Conservation (phyloP, 2,113 vertebrate genomes). For the Poecilia latipinna region DNA sequence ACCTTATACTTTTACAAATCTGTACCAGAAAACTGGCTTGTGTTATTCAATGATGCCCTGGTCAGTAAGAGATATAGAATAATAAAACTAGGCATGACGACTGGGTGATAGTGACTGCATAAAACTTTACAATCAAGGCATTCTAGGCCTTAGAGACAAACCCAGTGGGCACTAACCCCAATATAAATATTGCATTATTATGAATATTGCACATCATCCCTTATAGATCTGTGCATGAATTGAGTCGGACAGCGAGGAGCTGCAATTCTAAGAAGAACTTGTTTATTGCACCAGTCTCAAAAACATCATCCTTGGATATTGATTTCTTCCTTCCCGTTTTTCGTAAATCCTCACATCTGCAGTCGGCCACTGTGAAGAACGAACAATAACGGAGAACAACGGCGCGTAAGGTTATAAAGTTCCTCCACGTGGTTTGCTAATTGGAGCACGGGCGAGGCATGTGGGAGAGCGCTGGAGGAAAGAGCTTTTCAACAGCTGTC, state of each 20-base stretch:
- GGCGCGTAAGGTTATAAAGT: constrained; percentile 2
- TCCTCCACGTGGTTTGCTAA: neutral
- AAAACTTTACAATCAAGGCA: neutral
- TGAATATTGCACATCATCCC: neutral
- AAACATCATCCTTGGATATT: neutral
- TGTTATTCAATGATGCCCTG: neutral
- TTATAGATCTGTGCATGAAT: neutral
- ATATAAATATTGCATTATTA: neutral
- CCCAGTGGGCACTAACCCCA: neutral
- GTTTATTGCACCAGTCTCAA: neutral
- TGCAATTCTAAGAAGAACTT: neutral
- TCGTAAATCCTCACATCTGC: neutral
- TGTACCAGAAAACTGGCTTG: neutral
- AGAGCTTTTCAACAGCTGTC: constrained; percentile 12
- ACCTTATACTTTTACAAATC: too few relatives aligned
- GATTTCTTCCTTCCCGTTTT: neutral
- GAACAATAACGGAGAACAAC: constrained; percentile 19
- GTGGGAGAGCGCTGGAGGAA: neutral
- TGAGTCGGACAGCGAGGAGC: neutral
- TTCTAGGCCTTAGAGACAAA: neutral
- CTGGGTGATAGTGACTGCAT: neutral
- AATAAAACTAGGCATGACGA: neutral
- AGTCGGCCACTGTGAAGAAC: neutral
- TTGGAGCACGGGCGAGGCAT: neutral
- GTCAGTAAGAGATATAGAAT: neutral